A percentile compares a stretch with the other conserved stretches of the same genome.
Evolutionary conservation across 2,113 vertebrate species (phyloP).

Genomic region (Spilogale gracilis): DNA sequence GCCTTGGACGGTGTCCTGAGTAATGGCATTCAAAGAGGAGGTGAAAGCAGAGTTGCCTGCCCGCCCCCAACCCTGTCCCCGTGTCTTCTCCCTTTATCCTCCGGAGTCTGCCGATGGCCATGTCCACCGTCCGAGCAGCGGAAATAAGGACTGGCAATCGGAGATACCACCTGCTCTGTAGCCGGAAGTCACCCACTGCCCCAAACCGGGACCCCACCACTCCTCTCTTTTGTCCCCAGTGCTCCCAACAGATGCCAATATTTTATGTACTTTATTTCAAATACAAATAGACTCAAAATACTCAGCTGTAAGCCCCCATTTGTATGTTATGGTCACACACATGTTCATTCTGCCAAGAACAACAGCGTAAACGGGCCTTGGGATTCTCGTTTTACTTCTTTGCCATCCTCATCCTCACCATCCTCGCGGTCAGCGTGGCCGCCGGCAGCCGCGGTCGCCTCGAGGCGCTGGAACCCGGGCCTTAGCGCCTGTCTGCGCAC

Average conservation of each 20-base stretch:
- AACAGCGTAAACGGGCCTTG: not conserved
- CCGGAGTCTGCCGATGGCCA: fast-evolving
- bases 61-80: fast-evolving
- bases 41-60: fast-evolving
- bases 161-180: not conserved
- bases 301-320: not conserved
- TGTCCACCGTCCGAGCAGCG: fast-evolving
- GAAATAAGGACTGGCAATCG: not conserved
- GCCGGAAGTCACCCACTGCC: not conserved
- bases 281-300: not conserved
- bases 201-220: not conserved
- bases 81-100: fast-evolving
- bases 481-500: fast-evolving
- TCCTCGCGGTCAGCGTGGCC: not conserved
- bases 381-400: not conserved
- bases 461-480: fast-evolving
- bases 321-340: too few relatives aligned
- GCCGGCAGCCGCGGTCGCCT: not conserved
- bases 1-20: not conserved
- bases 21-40: fast-evolving
- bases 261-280: not conserved
- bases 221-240: not conserved
- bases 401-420: not conserved
- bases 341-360: fast-evolving
- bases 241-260: not conserved